Evolutionary conservation across 2,888 invertebrate species (phyloP), one percentile per base, ranked within the genome.

Genomic region (Nomada fabriciana): DNA sequence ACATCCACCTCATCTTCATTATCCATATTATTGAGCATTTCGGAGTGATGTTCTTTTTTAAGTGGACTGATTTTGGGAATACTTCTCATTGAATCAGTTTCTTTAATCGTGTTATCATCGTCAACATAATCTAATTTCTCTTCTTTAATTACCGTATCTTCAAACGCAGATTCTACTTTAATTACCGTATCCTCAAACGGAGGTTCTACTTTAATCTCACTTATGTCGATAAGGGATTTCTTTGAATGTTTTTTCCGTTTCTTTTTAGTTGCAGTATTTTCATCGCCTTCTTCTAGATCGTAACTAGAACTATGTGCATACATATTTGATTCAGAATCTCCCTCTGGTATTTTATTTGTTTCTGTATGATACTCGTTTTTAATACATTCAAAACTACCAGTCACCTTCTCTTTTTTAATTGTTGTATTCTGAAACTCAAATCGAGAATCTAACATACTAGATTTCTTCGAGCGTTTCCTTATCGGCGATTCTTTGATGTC

Each of bases 211-310:
- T 76, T 82, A 52, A 76, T 72, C 20, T 50, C 53, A 18, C 42
- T 71, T 7, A 25, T 18, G 20, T 80, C 68, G 3, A 57, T 18
- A 36, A 60, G 9, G 47, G 7, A 15, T 13, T 55, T 72, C 42
- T 53, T 76, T 23, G 72, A 69, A 53, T 69, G 71, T 59, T 83
- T 87, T n/a, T 76, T 85, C 18, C 29, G 43, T 67, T 72, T 80
- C 68, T 80, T 77, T 68, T 78, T 74, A 53, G 15, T 25, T 20
- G 50, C 29, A 50, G 67, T 83, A 76, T 50, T 52, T 75, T 71
- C 55, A 23, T 15, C 42, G 13, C 74, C 55, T 42, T 76, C 63
- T 36, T 64, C 47, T 15, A n/a, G 5, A 23, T 55, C 47, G 3
- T 20, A 23, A 50, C 15, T 69, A 52, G 23, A 53, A 25, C 0